These are phyloP conservation scores for Alitta virens DNA, from an alignment of 2,888 invertebrate species.

Conservation along the genomic window DNA sequence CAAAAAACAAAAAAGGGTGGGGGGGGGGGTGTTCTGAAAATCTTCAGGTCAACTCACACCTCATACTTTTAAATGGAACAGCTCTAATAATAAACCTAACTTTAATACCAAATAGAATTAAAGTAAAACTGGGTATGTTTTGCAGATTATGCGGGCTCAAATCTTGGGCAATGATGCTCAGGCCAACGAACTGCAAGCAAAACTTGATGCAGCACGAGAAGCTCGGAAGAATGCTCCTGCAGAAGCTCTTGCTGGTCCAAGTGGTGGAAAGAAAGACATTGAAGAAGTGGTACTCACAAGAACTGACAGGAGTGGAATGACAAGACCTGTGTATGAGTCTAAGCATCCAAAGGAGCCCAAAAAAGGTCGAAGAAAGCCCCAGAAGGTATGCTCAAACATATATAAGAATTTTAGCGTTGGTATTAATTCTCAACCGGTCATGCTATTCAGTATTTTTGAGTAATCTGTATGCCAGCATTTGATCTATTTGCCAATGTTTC, in stretches of 20 bases:
- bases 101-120: too few relatives aligned
- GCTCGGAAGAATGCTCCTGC: constrained; percentile 34
- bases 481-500: too few relatives aligned
- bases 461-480: too few relatives aligned
- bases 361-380: constrained; percentile 35
- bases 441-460: too few relatives aligned
- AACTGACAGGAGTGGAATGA: constrained; percentile 63
- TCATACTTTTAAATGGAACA: too few relatives aligned
- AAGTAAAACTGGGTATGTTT: too few relatives aligned
- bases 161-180: constrained; percentile 78
- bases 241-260: constrained; percentile 34
- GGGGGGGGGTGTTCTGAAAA: too few relatives aligned
- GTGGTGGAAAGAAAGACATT: constrained; percentile 38
- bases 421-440: too few relatives aligned
- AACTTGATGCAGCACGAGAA: constrained; percentile 72
- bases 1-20: too few relatives aligned
- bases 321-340: constrained; percentile 52
- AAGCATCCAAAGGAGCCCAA: background rate
- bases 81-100: too few relatives aligned
- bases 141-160: constrained; percentile 76
- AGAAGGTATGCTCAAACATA: constrained; percentile 34
- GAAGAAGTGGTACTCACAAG: constrained; percentile 45
- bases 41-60: too few relatives aligned
- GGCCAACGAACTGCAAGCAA: constrained; percentile 70
- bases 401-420: too few relatives aligned